phyloP scores from a whole-genome alignment of 1,140 invertebrate species.

The Drosophila miranda region DNA sequence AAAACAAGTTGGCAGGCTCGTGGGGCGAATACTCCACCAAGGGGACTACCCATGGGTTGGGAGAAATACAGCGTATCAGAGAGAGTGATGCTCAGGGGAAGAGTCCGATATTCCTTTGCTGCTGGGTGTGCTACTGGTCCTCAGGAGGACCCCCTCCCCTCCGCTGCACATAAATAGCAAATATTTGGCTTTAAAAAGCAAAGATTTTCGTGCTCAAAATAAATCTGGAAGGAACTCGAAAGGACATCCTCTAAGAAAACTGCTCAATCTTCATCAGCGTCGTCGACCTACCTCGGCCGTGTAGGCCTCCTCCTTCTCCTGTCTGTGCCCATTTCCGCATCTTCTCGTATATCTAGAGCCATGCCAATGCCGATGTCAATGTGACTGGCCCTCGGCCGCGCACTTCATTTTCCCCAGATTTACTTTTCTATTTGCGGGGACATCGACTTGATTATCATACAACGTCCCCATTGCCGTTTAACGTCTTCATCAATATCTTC shows the following conservation, averaged over 20 bases:
- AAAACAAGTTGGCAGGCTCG: conserved; percentile 26
- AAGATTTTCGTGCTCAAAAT: conserved; percentile 33
- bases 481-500: conserved; percentile 2
- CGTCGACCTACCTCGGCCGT: conserved; percentile 34
- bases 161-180: conserved; percentile 34
- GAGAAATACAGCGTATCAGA: conserved; percentile 13
- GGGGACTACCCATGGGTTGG: conserved; percentile 1
- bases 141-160: neutral
- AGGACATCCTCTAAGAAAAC: conserved; percentile 18
- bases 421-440: conserved; percentile 47
- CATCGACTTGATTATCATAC: conserved; percentile 59
- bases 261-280: conserved; percentile 68
- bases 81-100: conserved; percentile 8
- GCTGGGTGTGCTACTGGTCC: conserved; percentile 12
- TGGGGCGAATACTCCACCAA: neutral
- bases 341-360: neutral
- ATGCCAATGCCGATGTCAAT: neutral
- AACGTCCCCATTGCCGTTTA: conserved; percentile 18
- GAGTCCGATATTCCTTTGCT: conserved; percentile 5
- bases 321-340: neutral
- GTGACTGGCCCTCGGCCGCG: neutral
- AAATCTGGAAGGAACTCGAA: conserved; percentile 29
- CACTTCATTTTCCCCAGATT: conserved; percentile 26
- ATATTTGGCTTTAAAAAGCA: conserved; percentile 66
- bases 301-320: neutral